Evolutionary conservation across 1,140 invertebrate species (phyloP), one percentile per base, ranked within the genome.

Genomic region (Trigoniulus corallinus): DNA sequence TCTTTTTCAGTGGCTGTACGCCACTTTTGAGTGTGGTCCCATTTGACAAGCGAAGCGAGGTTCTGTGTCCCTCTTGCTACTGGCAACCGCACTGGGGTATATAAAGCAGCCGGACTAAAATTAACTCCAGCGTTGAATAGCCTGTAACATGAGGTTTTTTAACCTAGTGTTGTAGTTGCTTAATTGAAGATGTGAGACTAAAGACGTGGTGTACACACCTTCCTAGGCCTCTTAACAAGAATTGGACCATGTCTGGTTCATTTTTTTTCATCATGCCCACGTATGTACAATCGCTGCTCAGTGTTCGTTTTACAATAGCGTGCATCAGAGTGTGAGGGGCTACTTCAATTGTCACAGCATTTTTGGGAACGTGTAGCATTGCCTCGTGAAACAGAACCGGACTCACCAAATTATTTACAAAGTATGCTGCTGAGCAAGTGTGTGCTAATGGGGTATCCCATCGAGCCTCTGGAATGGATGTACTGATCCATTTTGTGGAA

Each of bases 371-470:
- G n/a, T n/a, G n/a, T n/a, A n/a, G n/a, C n/a, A n/a, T n/a, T n/a
- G n/a, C n/a, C n/a, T n/a, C n/a, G n/a, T n/a, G n/a, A n/a, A n/a
- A n/a, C n/a, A n/a, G n/a, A n/a, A n/a, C n/a, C n/a, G n/a, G n/a
- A n/a, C n/a, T n/a, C n/a, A 96, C 79, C 72, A 97, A 71, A 67
- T 98, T 98, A 71, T 96, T 95, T 0, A 94, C 88, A 64, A 0
- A n/a, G n/a, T n/a, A n/a, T n/a, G n/a, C n/a, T n/a, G n/a, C n/a
- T n/a, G n/a, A n/a, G n/a, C n/a, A n/a, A n/a, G n/a, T n/a, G n/a
- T n/a, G n/a, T n/a, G n/a, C n/a, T n/a, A n/a, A n/a, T n/a, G n/a
- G n/a, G n/a, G 78, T 74, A 23, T 73, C 69, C 88, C 88, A 94
- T n/a, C 78, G 72, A 0, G 70, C 68, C 66, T 91, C 80, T 0